Evolutionary conservation across 2,888 invertebrate genomes (phyloP), one percentile per base, ranked within the genome.

Genomic region (Anoplius nigerrimus): DNA sequence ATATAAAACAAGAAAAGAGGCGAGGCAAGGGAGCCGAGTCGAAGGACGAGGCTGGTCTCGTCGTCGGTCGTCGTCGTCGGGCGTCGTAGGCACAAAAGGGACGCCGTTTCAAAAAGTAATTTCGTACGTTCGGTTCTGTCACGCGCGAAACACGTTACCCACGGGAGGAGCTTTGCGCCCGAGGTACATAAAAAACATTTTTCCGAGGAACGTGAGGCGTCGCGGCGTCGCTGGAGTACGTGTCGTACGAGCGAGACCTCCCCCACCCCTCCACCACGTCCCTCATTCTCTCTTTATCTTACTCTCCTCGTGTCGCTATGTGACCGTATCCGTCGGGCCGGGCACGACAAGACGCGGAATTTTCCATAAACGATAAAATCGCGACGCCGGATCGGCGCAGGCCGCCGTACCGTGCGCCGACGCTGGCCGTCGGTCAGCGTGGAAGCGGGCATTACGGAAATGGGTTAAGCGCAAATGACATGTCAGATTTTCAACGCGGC

Each of bases 171-270:
- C 69, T 48, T 45, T 59, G 42, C 45, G 51, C 48, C 62, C 42
- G n/a, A n/a, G 60, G 55, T 72, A 72, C 69, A 72, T 69, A 69
- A 72, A 66, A 72, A 71, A 71, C 71, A 69, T 69, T 66, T 66
- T 69, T 34, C 63, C 57, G 60, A n/a, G 16, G 72, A 63, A 48
- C 72, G 72, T 66, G 66, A 71, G 63, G 57, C 48, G 48, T 18
- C 16, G 18, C 48, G 11, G 48, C 18, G n/a, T n/a, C 48, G 48
- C 48, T 34, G 11, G 34, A 34, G 11, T 34, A 34, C 34, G 34
- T 34, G 34, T 34, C 34, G 34, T 34, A 34, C 34, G 34, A 34
- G 34, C 34, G 11, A 6, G 34, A 34, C 34, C 34, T 34, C 34
- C n/a, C n/a, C n/a, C n/a, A n/a, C n/a, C n/a, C n/a, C n/a, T n/a